Evolutionary conservation across 2,113 vertebrate species (phyloP), one percentile per base, ranked within the genome.

Genomic region (Crocuta crocuta): DNA sequence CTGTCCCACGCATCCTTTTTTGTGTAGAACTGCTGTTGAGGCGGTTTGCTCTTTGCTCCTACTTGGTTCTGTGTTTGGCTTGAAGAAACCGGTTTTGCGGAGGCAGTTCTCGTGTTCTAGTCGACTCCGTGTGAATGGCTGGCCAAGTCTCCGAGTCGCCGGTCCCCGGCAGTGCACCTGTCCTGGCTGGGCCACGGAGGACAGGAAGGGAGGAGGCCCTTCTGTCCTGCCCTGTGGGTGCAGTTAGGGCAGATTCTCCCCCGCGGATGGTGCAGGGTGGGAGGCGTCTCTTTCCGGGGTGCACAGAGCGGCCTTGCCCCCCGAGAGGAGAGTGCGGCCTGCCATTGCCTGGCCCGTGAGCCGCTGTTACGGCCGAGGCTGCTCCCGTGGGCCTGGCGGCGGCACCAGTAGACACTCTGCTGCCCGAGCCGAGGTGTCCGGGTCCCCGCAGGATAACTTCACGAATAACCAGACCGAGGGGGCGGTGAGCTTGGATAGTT

Each of bases 341-440:
- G 55, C 5, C 16, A 7, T 10, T 91, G 33, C 35, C 80, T 39
- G 65, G 31, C n/a, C 48, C 43, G n/a, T 7, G 16, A 4, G 63
- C 53, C 71, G 33, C 12, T 0, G 0, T 23, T 16, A 7, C 1
- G 0, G 48, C 11, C 0, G 8, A 17, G 66, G 39, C 35, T 31
- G 45, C 2, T 10, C 7, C 93, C 2, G 7, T 21, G 58, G 58
- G 58, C 58, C 21, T 19, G 58, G 58, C 7, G 21, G 58, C 8
- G 58, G 58, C 21, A 61, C 19, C 21, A 8, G 21, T 21, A 61
- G 58, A 21, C 58, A 0, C 19, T 61, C 58, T 39, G 65, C 71
- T 43, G 10, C 65, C 35, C 0, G 28, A 35, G 21, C 61, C 15
- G 1, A 53, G 8, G 21, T 10, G 50, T 31, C 71, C 74, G 2